Evolutionary conservation across 2,888 invertebrate genomes (phyloP).

Genomic region (Cryptocheilus praepositus): DNA sequence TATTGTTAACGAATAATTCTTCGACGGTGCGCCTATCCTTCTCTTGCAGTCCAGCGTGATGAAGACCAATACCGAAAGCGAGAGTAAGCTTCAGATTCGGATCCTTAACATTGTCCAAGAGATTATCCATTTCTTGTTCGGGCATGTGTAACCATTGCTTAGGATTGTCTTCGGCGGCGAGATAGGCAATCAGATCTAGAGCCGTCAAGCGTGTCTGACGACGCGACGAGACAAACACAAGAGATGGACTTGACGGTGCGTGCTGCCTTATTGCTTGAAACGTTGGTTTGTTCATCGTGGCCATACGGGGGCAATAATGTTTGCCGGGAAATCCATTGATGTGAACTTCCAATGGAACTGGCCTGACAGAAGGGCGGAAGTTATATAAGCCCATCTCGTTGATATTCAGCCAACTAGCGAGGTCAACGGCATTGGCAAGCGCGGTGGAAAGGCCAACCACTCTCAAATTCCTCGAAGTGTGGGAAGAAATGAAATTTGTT

Average conservation of each 20-base stretch:
- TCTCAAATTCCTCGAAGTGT: conserved; percentile 88
- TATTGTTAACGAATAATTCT: conserved; percentile 94
- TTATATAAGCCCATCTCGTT: conserved; percentile 92
- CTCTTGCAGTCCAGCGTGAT: conserved; percentile 98
- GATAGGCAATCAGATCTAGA: conserved; percentile 92
- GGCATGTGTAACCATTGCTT: conserved; percentile 95
- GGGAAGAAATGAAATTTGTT: conserved; percentile 95
- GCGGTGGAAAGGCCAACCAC: conserved; percentile 98
- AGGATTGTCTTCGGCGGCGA: conserved; percentile 93
- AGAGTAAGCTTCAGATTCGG: conserved; percentile 94
- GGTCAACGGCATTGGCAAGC: conserved; percentile 96
- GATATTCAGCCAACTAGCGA: conserved; percentile 97
- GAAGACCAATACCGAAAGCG: conserved; percentile 98
- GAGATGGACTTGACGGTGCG: conserved; percentile 91
- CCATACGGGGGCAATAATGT: conserved; percentile 99
- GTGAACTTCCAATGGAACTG: conserved; percentile 96
- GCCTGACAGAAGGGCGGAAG: conserved; percentile 97
- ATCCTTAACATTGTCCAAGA: conserved; percentile 84
- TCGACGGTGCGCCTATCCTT: conserved; percentile 93
- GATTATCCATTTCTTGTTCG: conserved; percentile 89
- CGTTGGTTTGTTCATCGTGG: conserved; percentile 99
- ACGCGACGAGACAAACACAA: conserved; percentile 97
- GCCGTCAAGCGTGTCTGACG: conserved; percentile 98
- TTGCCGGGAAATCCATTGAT: conserved; percentile 97
- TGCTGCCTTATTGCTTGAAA: conserved; percentile 96